Base-by-base conservation (phyloP, 2,797 vertebrate species). In the Rhynchonycteris naso region DNA sequence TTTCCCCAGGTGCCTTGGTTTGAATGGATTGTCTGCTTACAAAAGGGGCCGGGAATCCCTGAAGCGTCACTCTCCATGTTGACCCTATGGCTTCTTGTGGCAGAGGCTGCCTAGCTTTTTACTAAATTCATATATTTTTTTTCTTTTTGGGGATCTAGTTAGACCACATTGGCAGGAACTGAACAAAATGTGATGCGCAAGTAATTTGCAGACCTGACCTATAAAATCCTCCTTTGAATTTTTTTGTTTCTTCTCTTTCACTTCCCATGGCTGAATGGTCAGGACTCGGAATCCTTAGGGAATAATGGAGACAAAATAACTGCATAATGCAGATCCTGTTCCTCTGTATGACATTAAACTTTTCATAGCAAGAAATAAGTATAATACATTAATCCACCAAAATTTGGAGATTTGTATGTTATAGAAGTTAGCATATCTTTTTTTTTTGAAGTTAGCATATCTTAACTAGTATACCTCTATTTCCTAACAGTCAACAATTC, bases 361-460 rank as follows among this genome's bases (percentile, higher is more conserved):
- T 94, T 80, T 68, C 65, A 83, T 56, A 79, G 24, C 4, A 93
- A 83, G 59, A 91, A 94, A 43, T 66, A 56, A 30, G 28, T 61
- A 35, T n/a, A 50, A 22, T 16, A 4, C 33, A 26, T 47, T 84
- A 81, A 81, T 16, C n/a, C 28, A 58, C 43, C 28, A 79, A 82
- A 63, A 38, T 56, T 54, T 68, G 33, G 47, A 52, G 18, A 1
- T 16, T 65, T 75, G 19, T 33, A 21, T 75, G 7, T 74, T 88
- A 83, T 28, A 33, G 24, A 78, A 87, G n/a, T n/a, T n/a, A n/a
- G n/a, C n/a, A n/a, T n/a, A n/a, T n/a, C n/a, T n/a, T n/a, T n/a
- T n/a, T n/a, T n/a, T n/a, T n/a, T n/a, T n/a, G n/a, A n/a, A n/a
- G 9, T 85, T 88, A 91, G n/a, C 16, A 7, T 84, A 14, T 82